phyloP scores from a whole-genome alignment of 1,140 invertebrate species.

The Conus ventricosus region DNA sequence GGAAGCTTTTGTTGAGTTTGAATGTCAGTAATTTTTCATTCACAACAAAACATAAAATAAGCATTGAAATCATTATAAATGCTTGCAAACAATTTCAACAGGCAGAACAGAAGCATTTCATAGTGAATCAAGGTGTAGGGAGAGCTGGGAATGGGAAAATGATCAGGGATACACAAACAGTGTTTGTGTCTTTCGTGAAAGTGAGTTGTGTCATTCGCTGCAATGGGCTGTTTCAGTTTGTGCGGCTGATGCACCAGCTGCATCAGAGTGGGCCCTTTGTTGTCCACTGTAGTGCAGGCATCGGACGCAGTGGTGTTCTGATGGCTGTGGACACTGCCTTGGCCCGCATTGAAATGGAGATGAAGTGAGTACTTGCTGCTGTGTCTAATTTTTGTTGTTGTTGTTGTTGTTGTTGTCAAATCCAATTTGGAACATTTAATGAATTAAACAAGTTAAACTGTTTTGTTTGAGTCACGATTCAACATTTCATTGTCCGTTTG shows the following conservation, averaged over 20 bases:
- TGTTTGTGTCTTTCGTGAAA: no score
- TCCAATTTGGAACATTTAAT: neutral
- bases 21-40: no score
- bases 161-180: no score
- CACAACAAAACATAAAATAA: no score
- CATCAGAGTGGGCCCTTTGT: conserved; percentile 89
- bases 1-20: no score
- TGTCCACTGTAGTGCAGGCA: conserved; percentile 97
- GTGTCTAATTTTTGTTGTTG: neutral
- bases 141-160: no score
- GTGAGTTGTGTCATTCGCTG: no score
- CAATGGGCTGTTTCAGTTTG: conserved; percentile 57
- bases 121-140: no score
- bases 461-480: neutral
- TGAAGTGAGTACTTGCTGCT: conserved; percentile 50
- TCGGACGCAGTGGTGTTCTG: conserved; percentile 94
- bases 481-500: no score
- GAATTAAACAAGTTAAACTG: neutral
- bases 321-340: conserved; percentile 99
- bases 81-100: no score
- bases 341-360: conserved; percentile 79
- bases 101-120: no score
- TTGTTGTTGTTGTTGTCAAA: neutral
- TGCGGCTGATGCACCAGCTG: conserved; percentile 64
- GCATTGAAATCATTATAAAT: no score